Percentiles rank a stretch among this genome's conserved stretches.
phyloP scores from a whole-genome alignment of 2,888 invertebrate species.

The Folsomia manolachei region DNA sequence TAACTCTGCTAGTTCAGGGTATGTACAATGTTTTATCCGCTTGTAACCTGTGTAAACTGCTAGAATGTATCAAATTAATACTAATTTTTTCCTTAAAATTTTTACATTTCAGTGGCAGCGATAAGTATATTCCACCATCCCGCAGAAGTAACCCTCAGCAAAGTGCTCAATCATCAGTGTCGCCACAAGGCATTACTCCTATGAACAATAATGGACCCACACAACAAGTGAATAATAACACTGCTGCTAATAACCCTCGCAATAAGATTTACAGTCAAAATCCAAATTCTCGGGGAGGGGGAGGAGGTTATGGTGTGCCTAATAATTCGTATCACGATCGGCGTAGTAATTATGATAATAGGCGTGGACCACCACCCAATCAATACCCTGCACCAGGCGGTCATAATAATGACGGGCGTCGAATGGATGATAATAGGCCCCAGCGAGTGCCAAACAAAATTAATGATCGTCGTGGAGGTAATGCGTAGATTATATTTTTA shows the following conservation, averaged over 20 bases:
- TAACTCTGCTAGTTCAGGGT: slow-evolving; percentile 27
- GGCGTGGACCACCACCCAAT: slow-evolving; percentile 35
- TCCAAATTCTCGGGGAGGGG: slow-evolving; percentile 51
- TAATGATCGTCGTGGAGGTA: slow-evolving; percentile 37
- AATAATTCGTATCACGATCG: slow-evolving; percentile 42
- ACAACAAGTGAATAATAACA: slow-evolving; percentile 41
- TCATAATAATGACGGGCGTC: slow-evolving; percentile 28
- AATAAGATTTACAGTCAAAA: slow-evolving; percentile 54
- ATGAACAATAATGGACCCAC: slow-evolving; percentile 43
- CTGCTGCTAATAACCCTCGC: slow-evolving; percentile 47
- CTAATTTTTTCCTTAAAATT: too few species aligned
- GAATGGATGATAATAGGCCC: slow-evolving; percentile 35
- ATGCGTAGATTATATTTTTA: not conserved
- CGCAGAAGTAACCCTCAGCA: slow-evolving; percentile 52
- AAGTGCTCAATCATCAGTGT: slow-evolving; percentile 54
- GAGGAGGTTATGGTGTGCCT: slow-evolving; percentile 41
- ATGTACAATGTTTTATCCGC: not conserved
- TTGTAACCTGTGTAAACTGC: too few species aligned
- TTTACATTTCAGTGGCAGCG: slow-evolving; percentile 22
- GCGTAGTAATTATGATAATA: slow-evolving; percentile 37
- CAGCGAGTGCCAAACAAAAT: slow-evolving; percentile 41
- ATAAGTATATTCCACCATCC: slow-evolving; percentile 49
- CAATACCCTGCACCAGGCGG: slow-evolving; percentile 35
- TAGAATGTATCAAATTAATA: too few species aligned
- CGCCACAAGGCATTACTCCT: slow-evolving; percentile 45